A percentile compares a stretch with the other conserved stretches of the same genome.
Evolutionary conservation across 1,140 invertebrate species (phyloP).

Genomic region (Planococcus citri): DNA sequence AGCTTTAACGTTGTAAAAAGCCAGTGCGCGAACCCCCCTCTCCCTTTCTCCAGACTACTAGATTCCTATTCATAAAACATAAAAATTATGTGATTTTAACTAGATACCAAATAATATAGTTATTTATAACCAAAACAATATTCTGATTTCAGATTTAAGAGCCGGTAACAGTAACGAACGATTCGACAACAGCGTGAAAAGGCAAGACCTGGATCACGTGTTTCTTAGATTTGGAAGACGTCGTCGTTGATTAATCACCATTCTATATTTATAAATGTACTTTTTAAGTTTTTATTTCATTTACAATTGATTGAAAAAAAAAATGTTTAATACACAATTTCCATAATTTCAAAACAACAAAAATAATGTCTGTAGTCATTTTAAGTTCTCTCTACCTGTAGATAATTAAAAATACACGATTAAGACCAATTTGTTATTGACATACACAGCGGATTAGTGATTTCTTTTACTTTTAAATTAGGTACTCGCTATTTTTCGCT

Average conservation of each 20-base stretch:
- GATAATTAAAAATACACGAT: conserved; percentile 4
- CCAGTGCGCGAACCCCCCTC: too few species aligned
- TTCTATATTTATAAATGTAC: background rate
- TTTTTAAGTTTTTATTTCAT: background rate
- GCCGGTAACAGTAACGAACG: background rate
- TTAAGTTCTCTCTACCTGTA: background rate
- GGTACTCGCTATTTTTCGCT: too few species aligned
- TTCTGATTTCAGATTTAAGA: conserved; percentile 2
- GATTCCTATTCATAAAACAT: too few species aligned
- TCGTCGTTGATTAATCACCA: conserved; percentile 29
- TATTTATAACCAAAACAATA: too few species aligned
- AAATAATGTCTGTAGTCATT: background rate
- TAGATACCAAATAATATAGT: too few species aligned
- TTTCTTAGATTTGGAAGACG: conserved; percentile 65
- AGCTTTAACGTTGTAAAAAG: too few species aligned
- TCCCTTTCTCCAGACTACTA: too few species aligned
- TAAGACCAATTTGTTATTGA: background rate
- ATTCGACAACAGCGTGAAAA: conserved; percentile 46
- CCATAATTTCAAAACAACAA: background rate
- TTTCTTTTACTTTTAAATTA: too few species aligned
- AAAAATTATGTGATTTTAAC: too few species aligned
- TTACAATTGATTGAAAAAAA: conserved; percentile 6
- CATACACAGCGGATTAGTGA: too few species aligned
- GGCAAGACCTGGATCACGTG: conserved; percentile 67
- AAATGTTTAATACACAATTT: background rate